A percentile compares a stretch with the other conserved stretches of the same genome.
Conservation (phyloP, 1,140 invertebrate species). For the Sesamia nonagrioides region DNA sequence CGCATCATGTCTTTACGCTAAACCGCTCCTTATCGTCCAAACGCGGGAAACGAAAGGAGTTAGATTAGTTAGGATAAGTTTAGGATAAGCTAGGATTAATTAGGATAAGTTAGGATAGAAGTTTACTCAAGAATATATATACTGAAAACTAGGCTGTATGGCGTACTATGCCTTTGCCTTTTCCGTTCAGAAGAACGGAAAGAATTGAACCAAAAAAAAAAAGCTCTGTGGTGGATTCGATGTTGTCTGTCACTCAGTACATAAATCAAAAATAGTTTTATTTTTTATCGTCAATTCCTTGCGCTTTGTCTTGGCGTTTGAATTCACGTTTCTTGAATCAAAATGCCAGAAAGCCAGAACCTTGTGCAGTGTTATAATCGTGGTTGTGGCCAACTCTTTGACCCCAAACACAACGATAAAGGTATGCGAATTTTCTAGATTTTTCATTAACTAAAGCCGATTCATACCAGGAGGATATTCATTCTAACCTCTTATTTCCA, state of each 20-base stretch:
- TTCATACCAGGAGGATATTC: neutral
- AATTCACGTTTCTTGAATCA: constrained; percentile 10
- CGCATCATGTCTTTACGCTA: too few species aligned
- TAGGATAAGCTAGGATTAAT: too few species aligned
- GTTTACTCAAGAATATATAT: too few species aligned
- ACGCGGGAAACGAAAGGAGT: too few species aligned
- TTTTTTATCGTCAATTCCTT: neutral
- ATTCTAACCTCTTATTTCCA: neutral
- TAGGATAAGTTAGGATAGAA: too few species aligned
- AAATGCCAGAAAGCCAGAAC: constrained; percentile 78
- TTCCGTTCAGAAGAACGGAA: too few species aligned
- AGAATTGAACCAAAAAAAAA: too few species aligned
- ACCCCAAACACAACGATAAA: constrained; percentile 92
- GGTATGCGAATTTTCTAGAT: constrained; percentile 88
- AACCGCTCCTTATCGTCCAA: too few species aligned
- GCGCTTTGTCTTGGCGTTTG: constrained; percentile 3
- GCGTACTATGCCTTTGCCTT: too few species aligned
- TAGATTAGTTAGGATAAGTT: too few species aligned
- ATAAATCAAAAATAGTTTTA: constrained; percentile 9
- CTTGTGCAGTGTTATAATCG: constrained; percentile 95
- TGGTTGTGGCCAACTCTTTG: constrained; percentile 95
- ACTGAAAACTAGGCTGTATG: too few species aligned
- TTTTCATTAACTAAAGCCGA: constrained; percentile 26
- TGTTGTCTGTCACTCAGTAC: constrained; percentile 5
- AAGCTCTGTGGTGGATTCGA: too few species aligned